Conservation (phyloP, 2,888 invertebrate genomes). For the Argyresthia goedartella region DNA sequence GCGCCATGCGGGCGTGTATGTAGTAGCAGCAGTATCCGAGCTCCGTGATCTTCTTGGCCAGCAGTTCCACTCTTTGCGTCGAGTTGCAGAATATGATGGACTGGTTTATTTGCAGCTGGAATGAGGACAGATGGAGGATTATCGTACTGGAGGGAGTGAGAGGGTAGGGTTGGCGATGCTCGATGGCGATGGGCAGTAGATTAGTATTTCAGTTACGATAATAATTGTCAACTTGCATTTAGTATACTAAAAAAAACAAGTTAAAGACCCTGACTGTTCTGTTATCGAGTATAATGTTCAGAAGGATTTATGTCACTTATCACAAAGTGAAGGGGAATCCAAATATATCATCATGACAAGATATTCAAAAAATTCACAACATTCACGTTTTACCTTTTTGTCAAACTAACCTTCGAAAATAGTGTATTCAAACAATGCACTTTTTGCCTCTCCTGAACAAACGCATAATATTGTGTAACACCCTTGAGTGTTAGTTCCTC, state of each 20-base stretch:
- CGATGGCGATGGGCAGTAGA: not conserved
- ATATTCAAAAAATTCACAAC: too few relatives aligned
- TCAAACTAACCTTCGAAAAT: conserved; percentile 88
- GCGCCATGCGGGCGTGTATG: conserved; percentile 99
- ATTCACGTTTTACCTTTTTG: too few relatives aligned
- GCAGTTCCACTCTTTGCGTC: conserved; percentile 97
- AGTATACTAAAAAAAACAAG: too few relatives aligned
- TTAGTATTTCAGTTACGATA: not conserved
- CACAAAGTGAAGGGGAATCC: conserved; percentile 66
- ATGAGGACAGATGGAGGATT: conserved; percentile 12
- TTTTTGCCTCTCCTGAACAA: conserved; percentile 99
- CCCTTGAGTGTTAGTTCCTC: conserved; percentile 99
- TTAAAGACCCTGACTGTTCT: too few relatives aligned
- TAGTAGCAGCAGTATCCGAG: conserved; percentile 99
- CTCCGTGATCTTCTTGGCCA: conserved; percentile 99
- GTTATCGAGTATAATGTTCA: conserved; percentile 16
- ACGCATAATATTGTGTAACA: conserved; percentile 99
- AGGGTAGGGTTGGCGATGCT: not conserved
- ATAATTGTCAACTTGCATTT: not conserved
- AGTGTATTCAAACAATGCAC: conserved; percentile 99
- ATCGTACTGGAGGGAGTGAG: not conserved
- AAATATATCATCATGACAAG: conserved; percentile 54
- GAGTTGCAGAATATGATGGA: conserved; percentile 99
- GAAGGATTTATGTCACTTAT: conserved; percentile 52
- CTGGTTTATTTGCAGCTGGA: conserved; percentile 98